Evolutionary conservation across 2,113 vertebrate genomes (phyloP), one percentile per base, ranked within the genome.

Genomic region (Macquaria australasica): DNA sequence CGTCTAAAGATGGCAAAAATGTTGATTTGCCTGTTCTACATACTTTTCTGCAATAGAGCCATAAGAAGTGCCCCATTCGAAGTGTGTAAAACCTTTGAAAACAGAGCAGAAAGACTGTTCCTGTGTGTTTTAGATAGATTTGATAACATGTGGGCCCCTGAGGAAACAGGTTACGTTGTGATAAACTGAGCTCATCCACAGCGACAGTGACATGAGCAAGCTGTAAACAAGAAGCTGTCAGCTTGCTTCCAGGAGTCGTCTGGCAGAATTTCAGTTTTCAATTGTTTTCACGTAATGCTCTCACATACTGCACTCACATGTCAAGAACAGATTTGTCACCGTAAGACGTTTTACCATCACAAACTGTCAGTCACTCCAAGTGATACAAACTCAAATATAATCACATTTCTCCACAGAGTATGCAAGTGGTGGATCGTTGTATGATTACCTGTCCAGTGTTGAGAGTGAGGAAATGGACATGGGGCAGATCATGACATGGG

Each of bases 401-500:
- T 66, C 48, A 28, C 39, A 7, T 87, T 53, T 91, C 84, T 86
- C 81, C 76, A 23, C 86, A 99, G 98, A 99, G 92, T 99, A 98
- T 91, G 98, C 98, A 67, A 96, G 97, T 43, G 94, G 97, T 60
- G 98, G 98, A 31, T 99, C 97, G 9, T 91, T 99, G 21, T 99
- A 97, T 83, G 98, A 99, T 88, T 99, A 98, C 93, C 97, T 99
- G 93, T 98, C 98, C 88, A 99, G 98, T 82, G 97, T 95, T 67
- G 96, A 97, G 91, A 99, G 98, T 88, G 97, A 99, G 90, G 96
- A 97, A 79, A 99, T 99, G 97, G 97, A 99, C 93, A 98, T 99
- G 96, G 96, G 96, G 53, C 98, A 99, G 84, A 97, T 99, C 67
- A 99, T 99, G 98, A 98, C 97, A 1, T 99, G 98, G 98, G 97